These are phyloP conservation scores for Drosophila aldrichi DNA, from an alignment of 2,888 invertebrate species.

Conservation along the genomic window DNA sequence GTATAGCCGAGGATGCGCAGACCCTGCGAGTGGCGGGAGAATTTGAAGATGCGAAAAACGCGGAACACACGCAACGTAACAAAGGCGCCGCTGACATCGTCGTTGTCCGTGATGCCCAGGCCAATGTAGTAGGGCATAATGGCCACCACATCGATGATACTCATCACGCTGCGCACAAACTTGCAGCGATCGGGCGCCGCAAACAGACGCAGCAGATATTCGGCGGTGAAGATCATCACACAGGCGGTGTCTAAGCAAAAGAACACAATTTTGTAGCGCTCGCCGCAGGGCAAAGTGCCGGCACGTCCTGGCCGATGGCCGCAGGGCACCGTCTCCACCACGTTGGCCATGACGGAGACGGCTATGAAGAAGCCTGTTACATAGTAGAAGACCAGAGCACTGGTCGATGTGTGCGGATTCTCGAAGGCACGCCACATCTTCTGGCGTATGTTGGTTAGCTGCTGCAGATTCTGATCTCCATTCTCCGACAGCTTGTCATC, in stretches of 20 bases:
- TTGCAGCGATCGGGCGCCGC: conserved; percentile 99
- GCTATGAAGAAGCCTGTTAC: conserved; percentile 99
- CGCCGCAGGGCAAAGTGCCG: conserved; percentile 97
- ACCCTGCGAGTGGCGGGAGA: conserved; percentile 99
- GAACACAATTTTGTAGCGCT: conserved; percentile 98
- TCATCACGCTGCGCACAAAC: conserved; percentile 99
- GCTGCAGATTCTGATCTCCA: conserved; percentile 94
- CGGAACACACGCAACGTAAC: conserved; percentile 99
- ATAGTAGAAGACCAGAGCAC: conserved; percentile 99
- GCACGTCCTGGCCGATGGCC: conserved; percentile 91
- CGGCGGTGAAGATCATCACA: conserved; percentile 99
- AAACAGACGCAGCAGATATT: conserved; percentile 97
- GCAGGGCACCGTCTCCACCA: conserved; percentile 92
- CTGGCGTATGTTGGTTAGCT: conserved; percentile 94
- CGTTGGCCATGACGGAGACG: conserved; percentile 99
- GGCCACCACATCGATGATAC: conserved; percentile 99
- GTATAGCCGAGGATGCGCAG: conserved; percentile 99
- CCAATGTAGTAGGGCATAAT: conserved; percentile 99
- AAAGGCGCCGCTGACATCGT: conserved; percentile 99
- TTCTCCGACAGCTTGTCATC: conserved; percentile 98
- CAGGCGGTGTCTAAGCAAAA: conserved; percentile 99
- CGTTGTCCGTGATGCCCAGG: conserved; percentile 98
- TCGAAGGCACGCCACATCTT: conserved; percentile 99
- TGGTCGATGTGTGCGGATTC: conserved; percentile 99
- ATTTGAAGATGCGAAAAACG: conserved; percentile 99